phyloP scores from a whole-genome alignment of 2,888 invertebrate genomes.

The Tiliacea aurago region DNA sequence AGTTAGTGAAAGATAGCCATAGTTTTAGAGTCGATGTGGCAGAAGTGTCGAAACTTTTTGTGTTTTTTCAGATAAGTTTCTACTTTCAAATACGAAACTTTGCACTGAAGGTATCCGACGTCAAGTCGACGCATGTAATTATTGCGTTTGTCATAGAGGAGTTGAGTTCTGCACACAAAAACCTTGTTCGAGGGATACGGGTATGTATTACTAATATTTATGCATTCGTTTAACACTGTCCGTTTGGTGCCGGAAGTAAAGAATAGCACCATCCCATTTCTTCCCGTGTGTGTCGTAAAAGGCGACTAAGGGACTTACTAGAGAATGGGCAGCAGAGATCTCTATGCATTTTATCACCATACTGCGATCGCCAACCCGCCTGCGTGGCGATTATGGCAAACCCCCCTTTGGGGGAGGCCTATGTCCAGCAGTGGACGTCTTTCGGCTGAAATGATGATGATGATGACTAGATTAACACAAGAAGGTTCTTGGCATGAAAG shows the following conservation, averaged over 20 bases:
- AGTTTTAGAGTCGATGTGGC: background rate
- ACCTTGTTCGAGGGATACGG: conserved; percentile 2
- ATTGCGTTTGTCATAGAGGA: conserved; percentile 20
- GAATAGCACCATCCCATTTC: too few species aligned
- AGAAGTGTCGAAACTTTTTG: background rate
- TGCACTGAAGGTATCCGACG: background rate
- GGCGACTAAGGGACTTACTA: too few species aligned
- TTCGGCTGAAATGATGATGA: too few species aligned
- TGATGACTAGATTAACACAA: too few species aligned
- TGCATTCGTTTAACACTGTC: background rate
- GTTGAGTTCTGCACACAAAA: conserved; percentile 15
- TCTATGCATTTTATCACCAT: too few species aligned
- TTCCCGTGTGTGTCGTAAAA: too few species aligned
- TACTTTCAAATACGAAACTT: background rate
- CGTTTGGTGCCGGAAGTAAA: too few species aligned
- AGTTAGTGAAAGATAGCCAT: background rate
- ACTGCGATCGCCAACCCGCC: too few species aligned
- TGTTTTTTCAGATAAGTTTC: background rate
- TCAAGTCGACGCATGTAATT: conserved; percentile 30
- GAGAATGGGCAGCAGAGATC: too few species aligned
- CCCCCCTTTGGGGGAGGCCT: too few species aligned
- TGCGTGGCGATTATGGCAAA: too few species aligned
- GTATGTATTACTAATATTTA: conserved; percentile 19
- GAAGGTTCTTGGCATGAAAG: background rate
- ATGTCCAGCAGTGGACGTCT: too few species aligned